Conservation (phyloP, 2,888 invertebrate genomes). For the Blastobasis lacticolella region DNA sequence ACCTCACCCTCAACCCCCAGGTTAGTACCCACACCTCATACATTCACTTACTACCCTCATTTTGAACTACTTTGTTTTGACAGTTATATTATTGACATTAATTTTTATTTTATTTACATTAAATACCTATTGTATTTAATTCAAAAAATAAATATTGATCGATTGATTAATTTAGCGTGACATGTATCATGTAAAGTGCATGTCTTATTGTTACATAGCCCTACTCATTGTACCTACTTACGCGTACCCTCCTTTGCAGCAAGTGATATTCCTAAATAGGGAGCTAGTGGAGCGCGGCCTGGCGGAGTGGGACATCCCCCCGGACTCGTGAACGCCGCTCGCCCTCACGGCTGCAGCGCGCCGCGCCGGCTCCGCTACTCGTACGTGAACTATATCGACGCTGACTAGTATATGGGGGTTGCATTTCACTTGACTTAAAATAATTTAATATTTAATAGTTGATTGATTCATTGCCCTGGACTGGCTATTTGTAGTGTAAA, state of each 20-base stretch:
- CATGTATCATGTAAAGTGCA: too few relatives aligned
- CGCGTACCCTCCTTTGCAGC: slow-evolving; percentile 70
- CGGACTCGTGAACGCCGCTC: slow-evolving; percentile 51
- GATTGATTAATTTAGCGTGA: too few relatives aligned
- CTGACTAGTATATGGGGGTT: slow-evolving; percentile 53
- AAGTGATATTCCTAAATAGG: slow-evolving; percentile 89
- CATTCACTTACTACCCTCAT: too few relatives aligned
- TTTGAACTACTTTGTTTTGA: too few relatives aligned
- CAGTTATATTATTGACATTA: too few relatives aligned
- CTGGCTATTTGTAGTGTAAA: slow-evolving; percentile 15
- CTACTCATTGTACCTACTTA: too few relatives aligned
- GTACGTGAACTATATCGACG: slow-evolving; percentile 24
- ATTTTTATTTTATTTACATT: neutral
- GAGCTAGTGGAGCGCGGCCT: slow-evolving; percentile 89
- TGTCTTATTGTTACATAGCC: too few relatives aligned
- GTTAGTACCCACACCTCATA: slow-evolving; percentile 51
- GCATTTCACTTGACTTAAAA: slow-evolving; percentile 49
- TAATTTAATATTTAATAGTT: slow-evolving; percentile 6
- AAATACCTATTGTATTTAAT: neutral
- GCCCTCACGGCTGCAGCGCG: neutral
- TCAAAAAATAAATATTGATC: too few relatives aligned
- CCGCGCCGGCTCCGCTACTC: slow-evolving; percentile 11
- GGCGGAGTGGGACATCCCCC: slow-evolving; percentile 81
- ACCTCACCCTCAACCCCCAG: slow-evolving; percentile 82
- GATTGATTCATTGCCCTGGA: slow-evolving; percentile 12